Evolutionary conservation across 2,113 vertebrate genomes (phyloP).

Genomic region (Crotalus horridus): DNA sequence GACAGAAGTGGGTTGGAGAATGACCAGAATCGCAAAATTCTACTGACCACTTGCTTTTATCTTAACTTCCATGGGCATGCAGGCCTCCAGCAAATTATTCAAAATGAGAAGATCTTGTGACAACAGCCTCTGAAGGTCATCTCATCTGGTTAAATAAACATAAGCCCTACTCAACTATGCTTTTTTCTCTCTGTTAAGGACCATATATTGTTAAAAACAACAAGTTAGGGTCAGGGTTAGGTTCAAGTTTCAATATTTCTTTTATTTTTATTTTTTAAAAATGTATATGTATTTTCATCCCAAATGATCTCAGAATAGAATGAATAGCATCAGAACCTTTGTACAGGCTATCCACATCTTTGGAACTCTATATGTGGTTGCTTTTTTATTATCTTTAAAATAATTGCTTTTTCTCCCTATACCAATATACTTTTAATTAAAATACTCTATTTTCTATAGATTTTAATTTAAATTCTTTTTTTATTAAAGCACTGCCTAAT

Average conservation of each 20-base stretch:
- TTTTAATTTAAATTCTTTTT: background rate
- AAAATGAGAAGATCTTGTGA: background rate
- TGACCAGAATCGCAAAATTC: background rate
- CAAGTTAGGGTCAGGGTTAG: background rate
- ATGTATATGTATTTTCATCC: background rate
- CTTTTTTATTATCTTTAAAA: background rate
- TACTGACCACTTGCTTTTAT: background rate
- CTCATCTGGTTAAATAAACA: background rate
- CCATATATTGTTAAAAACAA: background rate
- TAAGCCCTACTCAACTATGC: background rate
- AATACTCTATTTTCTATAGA: background rate
- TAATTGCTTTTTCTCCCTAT: background rate
- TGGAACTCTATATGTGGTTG: background rate
- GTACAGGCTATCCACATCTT: no score
- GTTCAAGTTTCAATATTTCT: background rate
- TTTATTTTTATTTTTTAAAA: background rate
- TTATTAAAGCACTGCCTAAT: background rate
- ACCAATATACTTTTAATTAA: background rate
- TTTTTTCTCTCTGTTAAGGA: background rate
- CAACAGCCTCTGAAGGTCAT: background rate
- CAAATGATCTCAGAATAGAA: background rate
- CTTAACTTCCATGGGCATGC: background rate
- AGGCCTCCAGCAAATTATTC: background rate
- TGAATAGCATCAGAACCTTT: background rate
- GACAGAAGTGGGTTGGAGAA: background rate